Evolutionary conservation across 2,113 vertebrate genomes (phyloP).

Genomic region (Vireo altiloquus): DNA sequence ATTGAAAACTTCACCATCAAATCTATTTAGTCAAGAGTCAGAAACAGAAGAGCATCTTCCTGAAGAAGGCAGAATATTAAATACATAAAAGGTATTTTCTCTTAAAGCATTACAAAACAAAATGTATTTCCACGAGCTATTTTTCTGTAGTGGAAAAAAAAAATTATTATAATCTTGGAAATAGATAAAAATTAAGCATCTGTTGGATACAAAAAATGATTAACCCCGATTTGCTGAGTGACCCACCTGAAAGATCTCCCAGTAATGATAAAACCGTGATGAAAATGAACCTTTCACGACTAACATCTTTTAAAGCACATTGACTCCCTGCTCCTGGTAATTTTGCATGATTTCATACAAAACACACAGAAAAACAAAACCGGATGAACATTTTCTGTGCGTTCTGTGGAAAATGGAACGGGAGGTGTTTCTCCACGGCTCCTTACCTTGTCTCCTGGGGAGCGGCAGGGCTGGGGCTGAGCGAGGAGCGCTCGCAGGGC

Average conservation of each 20-base stretch:
- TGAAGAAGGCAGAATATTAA: neutral
- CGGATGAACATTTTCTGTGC: accelerated
- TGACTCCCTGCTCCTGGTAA: neutral
- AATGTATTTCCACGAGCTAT: neutral
- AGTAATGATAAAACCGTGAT: neutral
- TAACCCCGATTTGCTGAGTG: neutral
- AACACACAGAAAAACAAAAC: neutral
- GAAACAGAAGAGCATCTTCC: neutral
- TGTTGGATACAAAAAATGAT: neutral
- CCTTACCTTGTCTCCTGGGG: neutral
- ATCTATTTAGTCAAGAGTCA: neutral
- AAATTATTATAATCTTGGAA: neutral
- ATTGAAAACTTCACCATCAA: neutral
- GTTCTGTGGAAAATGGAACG: accelerated
- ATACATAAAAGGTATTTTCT: neutral
- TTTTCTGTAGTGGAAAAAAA: neutral
- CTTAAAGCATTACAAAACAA: neutral
- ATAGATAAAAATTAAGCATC: neutral
- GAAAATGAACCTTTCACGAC: neutral
- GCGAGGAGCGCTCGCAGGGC: neutral
- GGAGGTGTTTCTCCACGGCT: neutral
- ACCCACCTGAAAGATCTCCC: neutral
- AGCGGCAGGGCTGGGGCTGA: neutral
- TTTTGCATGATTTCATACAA: neutral
- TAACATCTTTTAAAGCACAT: neutral